A percentile compares a stretch with the other conserved stretches of the same genome.
These are phyloP conservation scores for Protophormia terraenovae DNA, from an alignment of 2,888 invertebrate genomes.

Conservation along the genomic window DNA sequence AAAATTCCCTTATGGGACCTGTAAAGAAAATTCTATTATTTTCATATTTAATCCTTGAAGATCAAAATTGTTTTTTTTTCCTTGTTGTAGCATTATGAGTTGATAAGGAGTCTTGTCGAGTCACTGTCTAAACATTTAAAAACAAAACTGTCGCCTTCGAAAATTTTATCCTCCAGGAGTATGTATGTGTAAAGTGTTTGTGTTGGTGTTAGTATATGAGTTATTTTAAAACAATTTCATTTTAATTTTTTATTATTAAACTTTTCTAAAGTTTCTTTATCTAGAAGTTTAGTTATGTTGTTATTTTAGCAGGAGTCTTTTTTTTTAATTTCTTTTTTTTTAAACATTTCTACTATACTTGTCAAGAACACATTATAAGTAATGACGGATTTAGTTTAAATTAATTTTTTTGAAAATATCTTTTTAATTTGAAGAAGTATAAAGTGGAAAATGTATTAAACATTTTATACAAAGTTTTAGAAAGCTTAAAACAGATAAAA, in stretches of 20 bases:
- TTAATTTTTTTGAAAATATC: too few species aligned
- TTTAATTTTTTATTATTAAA: not conserved
- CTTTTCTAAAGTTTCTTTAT: too few species aligned
- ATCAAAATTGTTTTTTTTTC: conserved; percentile 31
- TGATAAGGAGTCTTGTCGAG: not conserved
- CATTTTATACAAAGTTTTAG: too few species aligned
- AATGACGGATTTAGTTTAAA: too few species aligned
- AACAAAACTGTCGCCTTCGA: not conserved
- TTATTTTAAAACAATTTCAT: not conserved
- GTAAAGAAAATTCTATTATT: conserved; percentile 24
- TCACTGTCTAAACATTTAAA: conserved; percentile 32
- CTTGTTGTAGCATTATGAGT: not conserved
- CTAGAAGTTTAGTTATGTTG: too few species aligned
- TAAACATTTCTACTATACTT: too few species aligned
- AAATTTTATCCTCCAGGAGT: not conserved
- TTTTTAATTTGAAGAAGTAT: too few species aligned
- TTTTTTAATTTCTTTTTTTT: too few species aligned
- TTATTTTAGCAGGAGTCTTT: too few species aligned
- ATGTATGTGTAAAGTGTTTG: not conserved
- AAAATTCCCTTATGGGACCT: not conserved
- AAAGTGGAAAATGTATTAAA: too few species aligned
- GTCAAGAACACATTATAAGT: too few species aligned
- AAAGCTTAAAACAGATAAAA: too few species aligned
- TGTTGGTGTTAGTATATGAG: not conserved
- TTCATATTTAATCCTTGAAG: conserved; percentile 39